Evolutionary conservation across 2,888 invertebrate species (phyloP).

Genomic region (Rhorus exstirpatorius): DNA sequence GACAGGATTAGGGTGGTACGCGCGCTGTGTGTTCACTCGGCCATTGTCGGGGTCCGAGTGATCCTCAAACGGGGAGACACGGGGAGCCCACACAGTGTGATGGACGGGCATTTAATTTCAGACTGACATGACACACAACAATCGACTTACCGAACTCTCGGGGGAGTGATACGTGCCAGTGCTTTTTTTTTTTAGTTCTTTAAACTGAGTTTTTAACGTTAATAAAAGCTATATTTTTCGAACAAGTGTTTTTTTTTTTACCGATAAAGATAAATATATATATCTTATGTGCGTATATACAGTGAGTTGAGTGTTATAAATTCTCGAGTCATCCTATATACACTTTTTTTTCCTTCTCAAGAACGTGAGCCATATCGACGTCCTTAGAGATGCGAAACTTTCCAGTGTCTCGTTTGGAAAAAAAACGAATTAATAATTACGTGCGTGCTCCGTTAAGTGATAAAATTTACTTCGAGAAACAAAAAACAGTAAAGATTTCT

Average conservation of each 20-base stretch:
- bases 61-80: slow-evolving; percentile 17
- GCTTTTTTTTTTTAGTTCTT: background rate
- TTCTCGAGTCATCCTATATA: slow-evolving; percentile 7
- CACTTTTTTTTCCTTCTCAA: slow-evolving; percentile 38
- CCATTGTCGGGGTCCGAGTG: slow-evolving; percentile 48
- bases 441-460: background rate
- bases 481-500: background rate
- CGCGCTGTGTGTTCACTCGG: slow-evolving; percentile 14
- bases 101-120: slow-evolving; percentile 62
- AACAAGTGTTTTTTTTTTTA: background rate
- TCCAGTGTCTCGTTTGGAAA: background rate
- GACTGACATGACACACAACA: slow-evolving; percentile 65
- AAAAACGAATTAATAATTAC: background rate
- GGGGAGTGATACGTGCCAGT: slow-evolving; percentile 15
- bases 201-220: background rate
- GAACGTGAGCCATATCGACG: slow-evolving; percentile 39
- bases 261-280: too few relatives aligned
- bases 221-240: background rate
- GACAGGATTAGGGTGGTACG: background rate
- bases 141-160: slow-evolving; percentile 34
- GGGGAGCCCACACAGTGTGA: slow-evolving; percentile 18
- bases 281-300: too few relatives aligned
- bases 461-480: background rate
- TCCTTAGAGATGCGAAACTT: background rate
- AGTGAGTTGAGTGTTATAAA: background rate